Conservation (phyloP, 2,888 invertebrate species). For the Tenthredo distinguenda region DNA sequence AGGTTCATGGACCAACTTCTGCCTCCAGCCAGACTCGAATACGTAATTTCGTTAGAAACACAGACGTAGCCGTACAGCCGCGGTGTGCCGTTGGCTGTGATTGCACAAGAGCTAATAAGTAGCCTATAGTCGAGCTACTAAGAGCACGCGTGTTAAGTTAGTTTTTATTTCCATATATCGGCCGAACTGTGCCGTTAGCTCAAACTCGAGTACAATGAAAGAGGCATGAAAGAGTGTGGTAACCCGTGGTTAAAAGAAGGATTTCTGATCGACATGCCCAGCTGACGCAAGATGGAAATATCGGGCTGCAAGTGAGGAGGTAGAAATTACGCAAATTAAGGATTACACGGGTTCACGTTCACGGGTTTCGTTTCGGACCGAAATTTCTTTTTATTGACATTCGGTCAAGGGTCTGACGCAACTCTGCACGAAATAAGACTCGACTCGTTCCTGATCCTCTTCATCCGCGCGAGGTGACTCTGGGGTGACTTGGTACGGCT, state of each 20-base stretch:
- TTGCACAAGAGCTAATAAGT: constrained; percentile 45
- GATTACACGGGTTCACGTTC: constrained; percentile 29
- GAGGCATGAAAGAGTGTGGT: constrained; percentile 17
- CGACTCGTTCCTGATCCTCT: constrained; percentile 16
- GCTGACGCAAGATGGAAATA: constrained; percentile 21
- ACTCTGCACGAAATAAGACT: constrained; percentile 6
- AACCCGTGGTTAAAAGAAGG: constrained; percentile 41
- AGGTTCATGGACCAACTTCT: constrained; percentile 20
- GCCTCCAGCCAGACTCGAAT: constrained; percentile 38
- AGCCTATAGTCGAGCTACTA: constrained; percentile 45
- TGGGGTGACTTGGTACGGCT: constrained; percentile 56
- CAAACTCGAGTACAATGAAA: constrained; percentile 37
- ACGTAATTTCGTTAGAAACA: constrained; percentile 48
- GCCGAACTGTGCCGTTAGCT: constrained; percentile 58
- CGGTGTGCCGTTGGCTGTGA: constrained; percentile 24
- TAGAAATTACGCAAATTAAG: constrained; percentile 45
- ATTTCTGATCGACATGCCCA: constrained; percentile 35
- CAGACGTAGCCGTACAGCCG: constrained; percentile 14
- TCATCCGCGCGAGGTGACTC: constrained; percentile 5
- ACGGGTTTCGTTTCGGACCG: constrained; percentile 3
- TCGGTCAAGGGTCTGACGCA: constrained; percentile 18
- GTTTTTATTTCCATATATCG: constrained; percentile 56
- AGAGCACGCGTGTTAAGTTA: constrained; percentile 46
- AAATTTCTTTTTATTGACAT: constrained; percentile 30
- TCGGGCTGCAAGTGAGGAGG: neutral